A percentile compares a stretch with the other conserved stretches of the same genome.
Evolutionary conservation across 1,140 invertebrate genomes (phyloP).

Genomic region (Thereuonema tuberculata): DNA sequence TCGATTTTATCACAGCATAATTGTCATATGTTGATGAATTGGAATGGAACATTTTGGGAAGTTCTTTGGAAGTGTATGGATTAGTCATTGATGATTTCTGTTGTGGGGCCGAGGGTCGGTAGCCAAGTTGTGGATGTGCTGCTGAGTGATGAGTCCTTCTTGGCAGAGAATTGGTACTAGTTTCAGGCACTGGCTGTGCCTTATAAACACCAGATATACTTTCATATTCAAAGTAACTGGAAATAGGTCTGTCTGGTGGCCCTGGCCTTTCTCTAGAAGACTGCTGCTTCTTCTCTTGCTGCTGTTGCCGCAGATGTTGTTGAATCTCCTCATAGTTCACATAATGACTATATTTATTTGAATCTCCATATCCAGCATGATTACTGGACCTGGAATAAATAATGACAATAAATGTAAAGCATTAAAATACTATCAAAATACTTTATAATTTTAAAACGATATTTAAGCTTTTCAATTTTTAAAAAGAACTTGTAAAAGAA

Average conservation of each 20-base stretch:
- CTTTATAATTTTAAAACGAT: too few relatives aligned
- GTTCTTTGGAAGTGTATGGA: too few relatives aligned
- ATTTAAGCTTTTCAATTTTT: too few relatives aligned
- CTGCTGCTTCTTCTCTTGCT: slow-evolving; percentile 57
- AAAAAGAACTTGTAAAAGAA: too few relatives aligned
- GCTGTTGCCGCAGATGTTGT: slow-evolving; percentile 55
- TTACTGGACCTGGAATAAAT: slow-evolving; percentile 39
- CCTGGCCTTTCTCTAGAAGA: slow-evolving; percentile 47
- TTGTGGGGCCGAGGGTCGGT: too few relatives aligned
- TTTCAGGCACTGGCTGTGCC: neutral
- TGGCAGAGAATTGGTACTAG: neutral
- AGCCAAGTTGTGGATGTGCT: too few relatives aligned
- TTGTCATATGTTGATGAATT: too few relatives aligned
- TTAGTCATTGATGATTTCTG: too few relatives aligned
- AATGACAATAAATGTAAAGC: neutral
- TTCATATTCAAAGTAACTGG: slow-evolving; percentile 68
- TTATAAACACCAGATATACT: slow-evolving; percentile 39
- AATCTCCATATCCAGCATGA: slow-evolving; percentile 39
- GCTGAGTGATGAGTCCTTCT: neutral
- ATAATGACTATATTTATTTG: slow-evolving; percentile 55
- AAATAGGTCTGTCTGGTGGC: neutral
- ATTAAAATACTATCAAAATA: too few relatives aligned
- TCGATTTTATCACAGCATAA: too few relatives aligned
- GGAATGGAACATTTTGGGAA: too few relatives aligned
- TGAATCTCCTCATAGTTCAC: slow-evolving; percentile 73